A percentile compares a stretch with the other conserved stretches of the same genome.
Conservation (phyloP, 2,113 vertebrate genomes). For the Cryptotis parvus region DNA sequence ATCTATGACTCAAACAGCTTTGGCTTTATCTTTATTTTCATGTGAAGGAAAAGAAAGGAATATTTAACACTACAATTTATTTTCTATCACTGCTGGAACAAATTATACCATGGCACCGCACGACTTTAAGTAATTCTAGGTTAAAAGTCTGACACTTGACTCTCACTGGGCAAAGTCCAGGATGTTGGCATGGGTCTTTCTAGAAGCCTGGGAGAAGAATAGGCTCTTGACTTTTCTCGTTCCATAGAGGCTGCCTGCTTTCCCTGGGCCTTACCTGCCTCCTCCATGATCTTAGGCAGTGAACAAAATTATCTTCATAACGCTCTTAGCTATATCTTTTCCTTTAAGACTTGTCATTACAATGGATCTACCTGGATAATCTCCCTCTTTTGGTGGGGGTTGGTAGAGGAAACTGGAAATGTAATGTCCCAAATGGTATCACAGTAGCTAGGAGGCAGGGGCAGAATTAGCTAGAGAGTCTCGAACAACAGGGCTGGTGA, state of each 20-base stretch:
- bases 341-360: background rate
- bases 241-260: background rate
- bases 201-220: background rate
- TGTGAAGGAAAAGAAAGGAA: slow-evolving; percentile 1
- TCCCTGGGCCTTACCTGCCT: background rate
- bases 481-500: too few relatives aligned
- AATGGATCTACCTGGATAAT: background rate
- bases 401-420: too few relatives aligned
- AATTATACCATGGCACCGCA: background rate
- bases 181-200: background rate
- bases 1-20: background rate
- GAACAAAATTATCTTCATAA: too few relatives aligned
- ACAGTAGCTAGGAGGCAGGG: too few relatives aligned
- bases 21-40: slow-evolving; percentile 52
- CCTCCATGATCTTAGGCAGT: background rate
- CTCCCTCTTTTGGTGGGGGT: background rate
- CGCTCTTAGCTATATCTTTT: background rate
- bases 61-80: slow-evolving; percentile 13
- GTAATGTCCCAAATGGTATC: too few relatives aligned
- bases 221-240: too few relatives aligned
- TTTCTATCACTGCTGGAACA: background rate
- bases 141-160: background rate
- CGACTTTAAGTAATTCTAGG: background rate
- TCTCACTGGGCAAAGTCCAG: background rate
- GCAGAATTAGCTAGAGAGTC: too few relatives aligned